Percentiles rank a stretch among this genome's conserved stretches.
Conservation (phyloP, 2,888 invertebrate species). For the Crioceris asparagi region DNA sequence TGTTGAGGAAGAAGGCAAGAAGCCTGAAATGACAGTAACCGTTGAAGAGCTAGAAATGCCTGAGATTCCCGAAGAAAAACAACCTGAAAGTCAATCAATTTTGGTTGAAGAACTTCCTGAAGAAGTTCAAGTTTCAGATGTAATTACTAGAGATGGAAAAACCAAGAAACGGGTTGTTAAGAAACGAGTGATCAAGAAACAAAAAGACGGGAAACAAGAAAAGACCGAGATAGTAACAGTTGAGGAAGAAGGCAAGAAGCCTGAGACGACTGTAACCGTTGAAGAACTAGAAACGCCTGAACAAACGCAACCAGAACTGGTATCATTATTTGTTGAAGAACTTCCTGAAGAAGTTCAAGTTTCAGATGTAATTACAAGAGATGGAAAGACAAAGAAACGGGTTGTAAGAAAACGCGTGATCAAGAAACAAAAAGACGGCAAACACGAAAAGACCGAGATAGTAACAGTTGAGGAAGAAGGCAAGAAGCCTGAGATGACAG, state of each 20-base stretch:
- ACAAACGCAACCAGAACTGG: slow-evolving; percentile 12
- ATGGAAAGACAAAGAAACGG: slow-evolving; percentile 25
- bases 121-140: slow-evolving; percentile 27
- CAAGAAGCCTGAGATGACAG: slow-evolving; percentile 32
- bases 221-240: slow-evolving; percentile 31
- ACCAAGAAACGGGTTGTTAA: slow-evolving; percentile 30
- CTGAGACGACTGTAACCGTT: slow-evolving; percentile 23
- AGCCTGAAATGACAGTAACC: slow-evolving; percentile 40
- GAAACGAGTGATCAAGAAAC: slow-evolving; percentile 36
- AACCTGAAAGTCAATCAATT: slow-evolving; percentile 21
- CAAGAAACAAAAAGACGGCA: slow-evolving; percentile 34
- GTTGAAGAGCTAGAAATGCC: slow-evolving; percentile 33
- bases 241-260: slow-evolving; percentile 31
- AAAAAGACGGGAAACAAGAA: slow-evolving; percentile 26
- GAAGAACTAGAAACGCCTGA: slow-evolving; percentile 17
- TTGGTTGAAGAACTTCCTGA: slow-evolving; percentile 28
- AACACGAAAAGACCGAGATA: slow-evolving; percentile 29
- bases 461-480: slow-evolving; percentile 30
- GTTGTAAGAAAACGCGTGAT: slow-evolving; percentile 38
- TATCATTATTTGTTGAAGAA: slow-evolving; percentile 22
- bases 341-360: slow-evolving; percentile 18
- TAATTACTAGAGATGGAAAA: slow-evolving; percentile 17
- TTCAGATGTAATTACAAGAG: slow-evolving; percentile 20
- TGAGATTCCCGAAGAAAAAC: slow-evolving; percentile 23
- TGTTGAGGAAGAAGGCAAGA: slow-evolving; percentile 32